Evolutionary conservation across 1,140 invertebrate genomes (phyloP).

Genomic region (Paraescarpia echinospica): DNA sequence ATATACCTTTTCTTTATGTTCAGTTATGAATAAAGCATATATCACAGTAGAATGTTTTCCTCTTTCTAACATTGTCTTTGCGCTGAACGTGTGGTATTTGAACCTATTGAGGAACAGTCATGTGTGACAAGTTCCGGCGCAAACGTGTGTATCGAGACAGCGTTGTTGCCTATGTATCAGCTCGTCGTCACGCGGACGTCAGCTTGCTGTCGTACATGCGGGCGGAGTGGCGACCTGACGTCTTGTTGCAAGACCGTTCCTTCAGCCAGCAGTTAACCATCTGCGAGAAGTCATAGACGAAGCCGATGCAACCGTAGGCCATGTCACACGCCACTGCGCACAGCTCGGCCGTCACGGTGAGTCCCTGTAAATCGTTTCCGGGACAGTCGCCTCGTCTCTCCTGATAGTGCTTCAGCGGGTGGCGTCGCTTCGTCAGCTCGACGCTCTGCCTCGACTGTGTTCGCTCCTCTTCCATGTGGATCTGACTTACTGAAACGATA

Average conservation of each 20-base stretch:
- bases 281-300: neutral
- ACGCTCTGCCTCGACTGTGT: neutral
- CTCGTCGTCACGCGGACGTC: neutral
- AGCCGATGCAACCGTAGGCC: neutral
- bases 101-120: neutral
- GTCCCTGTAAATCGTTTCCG: neutral
- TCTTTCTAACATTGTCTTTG: neutral
- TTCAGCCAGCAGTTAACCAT: neutral
- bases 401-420: neutral
- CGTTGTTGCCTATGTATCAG: neutral
- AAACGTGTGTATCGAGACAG: neutral
- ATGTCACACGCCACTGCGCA: neutral
- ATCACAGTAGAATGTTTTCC: neutral
- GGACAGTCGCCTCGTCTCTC: neutral
- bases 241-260: neutral
- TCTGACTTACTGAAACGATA: neutral
- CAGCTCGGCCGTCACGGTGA: neutral
- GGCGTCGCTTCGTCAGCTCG: neutral
- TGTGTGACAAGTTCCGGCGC: too few relatives aligned
- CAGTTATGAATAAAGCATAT: neutral
- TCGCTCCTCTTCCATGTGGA: neutral
- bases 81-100: neutral
- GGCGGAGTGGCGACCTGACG: neutral
- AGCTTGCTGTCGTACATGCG: neutral
- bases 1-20: neutral